These are phyloP conservation scores for Drosophila lutescens DNA, from an alignment of 2,888 invertebrate species.

Conservation along the genomic window DNA sequence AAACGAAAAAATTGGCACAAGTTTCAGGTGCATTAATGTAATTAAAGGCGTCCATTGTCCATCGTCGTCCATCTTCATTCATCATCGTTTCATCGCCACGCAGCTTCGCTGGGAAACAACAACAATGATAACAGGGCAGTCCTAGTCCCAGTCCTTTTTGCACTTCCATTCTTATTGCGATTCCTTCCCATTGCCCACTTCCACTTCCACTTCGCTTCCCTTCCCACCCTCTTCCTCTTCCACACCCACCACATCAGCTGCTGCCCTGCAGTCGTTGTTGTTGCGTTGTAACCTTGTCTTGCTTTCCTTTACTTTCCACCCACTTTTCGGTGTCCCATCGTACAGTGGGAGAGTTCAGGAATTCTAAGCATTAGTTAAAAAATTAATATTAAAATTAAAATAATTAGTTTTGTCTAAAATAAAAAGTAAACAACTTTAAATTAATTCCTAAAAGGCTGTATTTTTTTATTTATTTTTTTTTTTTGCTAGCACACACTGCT, in stretches of 20 bases:
- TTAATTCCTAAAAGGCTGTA: too few species aligned
- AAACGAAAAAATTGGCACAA: constrained; percentile 24
- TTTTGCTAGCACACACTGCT: too few species aligned
- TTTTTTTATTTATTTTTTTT: too few species aligned
- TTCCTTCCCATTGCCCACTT: constrained; percentile 5
- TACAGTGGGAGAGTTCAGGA: neutral
- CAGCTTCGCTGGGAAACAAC: constrained; percentile 31
- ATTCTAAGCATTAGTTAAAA: too few species aligned
- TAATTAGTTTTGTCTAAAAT: too few species aligned
- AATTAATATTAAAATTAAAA: too few species aligned
- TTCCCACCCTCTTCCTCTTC: neutral
- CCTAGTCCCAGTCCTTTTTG: constrained; percentile 3
- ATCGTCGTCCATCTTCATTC: constrained; percentile 13
- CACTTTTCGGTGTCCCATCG: constrained; percentile 6
- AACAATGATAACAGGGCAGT: constrained; percentile 20
- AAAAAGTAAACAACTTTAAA: too few species aligned
- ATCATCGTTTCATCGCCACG: constrained; percentile 24
- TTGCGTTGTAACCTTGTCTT: constrained; percentile 72
- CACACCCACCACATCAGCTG: constrained; percentile 65
- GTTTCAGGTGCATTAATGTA: constrained; percentile 32
- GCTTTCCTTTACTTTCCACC: constrained; percentile 49
- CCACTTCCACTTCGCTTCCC: neutral
- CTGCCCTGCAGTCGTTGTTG: constrained; percentile 47
- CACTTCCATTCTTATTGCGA: constrained; percentile 9
- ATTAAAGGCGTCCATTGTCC: constrained; percentile 34